Evolutionary conservation across 2,797 vertebrate species (phyloP).

Genomic region (Catharus ustulatus): DNA sequence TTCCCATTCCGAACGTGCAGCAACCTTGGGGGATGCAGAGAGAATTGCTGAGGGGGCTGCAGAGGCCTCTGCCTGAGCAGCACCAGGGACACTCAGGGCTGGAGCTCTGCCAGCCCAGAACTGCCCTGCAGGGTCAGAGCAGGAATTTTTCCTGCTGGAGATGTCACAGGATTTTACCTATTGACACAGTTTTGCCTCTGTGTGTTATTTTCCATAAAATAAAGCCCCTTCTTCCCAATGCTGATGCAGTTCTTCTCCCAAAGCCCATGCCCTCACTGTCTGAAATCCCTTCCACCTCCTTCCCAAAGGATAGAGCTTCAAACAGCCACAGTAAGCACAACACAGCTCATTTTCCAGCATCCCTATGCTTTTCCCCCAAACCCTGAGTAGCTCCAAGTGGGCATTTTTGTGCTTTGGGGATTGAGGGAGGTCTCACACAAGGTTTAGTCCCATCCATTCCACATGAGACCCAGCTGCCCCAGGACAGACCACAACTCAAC

Average conservation of each 20-base stretch:
- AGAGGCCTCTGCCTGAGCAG: accelerated
- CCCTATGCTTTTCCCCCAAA: background rate
- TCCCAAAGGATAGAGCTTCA: background rate
- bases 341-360: background rate
- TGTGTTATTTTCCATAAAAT: background rate
- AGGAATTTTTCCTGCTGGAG: background rate
- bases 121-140: background rate
- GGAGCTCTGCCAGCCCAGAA: background rate
- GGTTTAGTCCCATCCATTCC: background rate
- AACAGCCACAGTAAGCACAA: background rate
- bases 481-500: background rate
- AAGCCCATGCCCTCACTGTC: background rate
- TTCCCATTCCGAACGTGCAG: constrained; percentile 98
- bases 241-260: background rate
- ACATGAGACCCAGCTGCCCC: background rate
- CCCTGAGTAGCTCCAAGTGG: background rate
- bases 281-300: background rate
- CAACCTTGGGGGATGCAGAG: constrained; percentile 78
- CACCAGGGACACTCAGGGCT: accelerated
- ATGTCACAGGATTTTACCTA: background rate
- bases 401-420: background rate
- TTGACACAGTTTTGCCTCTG: background rate
- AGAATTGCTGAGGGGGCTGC: background rate
- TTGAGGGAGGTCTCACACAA: background rate
- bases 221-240: background rate